phyloP scores from a whole-genome alignment of 2,113 vertebrate genomes.

The Rhodinocichla rosea region DNA sequence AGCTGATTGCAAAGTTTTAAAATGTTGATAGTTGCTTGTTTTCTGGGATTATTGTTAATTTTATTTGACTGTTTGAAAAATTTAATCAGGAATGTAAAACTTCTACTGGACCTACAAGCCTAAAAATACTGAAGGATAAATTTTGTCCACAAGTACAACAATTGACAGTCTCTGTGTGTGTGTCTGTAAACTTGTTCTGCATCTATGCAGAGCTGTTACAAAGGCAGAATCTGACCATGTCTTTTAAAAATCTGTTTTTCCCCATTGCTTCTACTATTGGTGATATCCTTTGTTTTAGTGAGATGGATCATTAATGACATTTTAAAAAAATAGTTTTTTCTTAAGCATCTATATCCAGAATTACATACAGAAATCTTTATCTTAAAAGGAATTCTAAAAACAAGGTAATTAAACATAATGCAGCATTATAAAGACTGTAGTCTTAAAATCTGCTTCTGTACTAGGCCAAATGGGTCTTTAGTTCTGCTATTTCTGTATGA shows the following conservation, averaged over 20 bases:
- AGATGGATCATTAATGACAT: not conserved
- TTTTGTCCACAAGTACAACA: not conserved
- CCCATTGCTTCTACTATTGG: not conserved
- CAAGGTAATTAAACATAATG: not conserved
- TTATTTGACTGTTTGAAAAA: not conserved
- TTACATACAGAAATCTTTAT: not conserved
- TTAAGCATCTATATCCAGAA: not conserved
- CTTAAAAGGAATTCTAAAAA: not conserved
- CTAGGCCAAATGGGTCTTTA: not conserved
- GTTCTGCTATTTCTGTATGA: not conserved
- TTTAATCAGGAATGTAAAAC: not conserved
- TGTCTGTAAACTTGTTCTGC: not conserved
- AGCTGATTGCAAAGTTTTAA: not conserved
- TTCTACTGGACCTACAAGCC: not conserved
- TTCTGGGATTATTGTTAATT: not conserved
- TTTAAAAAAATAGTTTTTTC: not conserved
- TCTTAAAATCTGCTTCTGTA: not conserved
- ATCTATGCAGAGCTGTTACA: not conserved
- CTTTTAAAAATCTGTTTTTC: not conserved
- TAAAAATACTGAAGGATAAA: not conserved
- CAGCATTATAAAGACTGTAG: not conserved
- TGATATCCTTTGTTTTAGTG: not conserved
- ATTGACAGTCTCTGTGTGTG: not conserved
- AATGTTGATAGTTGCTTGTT: not conserved
- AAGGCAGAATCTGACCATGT: not conserved